Percentiles rank a stretch among this genome's conserved stretches.
phyloP scores from a whole-genome alignment of 2,888 invertebrate genomes.

The Sphinx pinastri region DNA sequence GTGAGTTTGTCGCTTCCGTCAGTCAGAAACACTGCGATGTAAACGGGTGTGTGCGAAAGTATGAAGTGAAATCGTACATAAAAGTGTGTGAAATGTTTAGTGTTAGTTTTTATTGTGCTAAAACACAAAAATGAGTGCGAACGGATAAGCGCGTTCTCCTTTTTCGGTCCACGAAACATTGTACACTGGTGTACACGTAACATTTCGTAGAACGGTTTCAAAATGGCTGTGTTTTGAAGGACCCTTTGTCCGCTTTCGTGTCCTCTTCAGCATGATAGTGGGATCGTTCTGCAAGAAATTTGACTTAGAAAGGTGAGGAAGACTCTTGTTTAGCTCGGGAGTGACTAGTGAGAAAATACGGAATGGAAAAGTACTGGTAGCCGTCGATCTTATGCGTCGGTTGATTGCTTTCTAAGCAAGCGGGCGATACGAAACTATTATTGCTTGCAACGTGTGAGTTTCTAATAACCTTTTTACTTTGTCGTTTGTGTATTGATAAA shows the following conservation, averaged over 20 bases:
- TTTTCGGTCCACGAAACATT: constrained; percentile 59
- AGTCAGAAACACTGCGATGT: constrained; percentile 74
- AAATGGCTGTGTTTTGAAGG: constrained; percentile 90
- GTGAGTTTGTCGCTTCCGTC: constrained; percentile 73
- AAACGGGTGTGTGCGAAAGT: constrained; percentile 82
- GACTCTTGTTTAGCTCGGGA: constrained; percentile 54
- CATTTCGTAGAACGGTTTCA: constrained; percentile 83
- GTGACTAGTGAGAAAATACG: constrained; percentile 50
- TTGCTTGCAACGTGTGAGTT: constrained; percentile 79
- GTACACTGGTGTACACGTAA: constrained; percentile 75
- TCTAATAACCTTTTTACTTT: constrained; percentile 69
- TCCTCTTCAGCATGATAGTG: constrained; percentile 88
- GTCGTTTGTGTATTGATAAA: constrained; percentile 50
- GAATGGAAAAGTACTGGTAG: constrained; percentile 77
- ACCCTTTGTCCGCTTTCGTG: constrained; percentile 86
- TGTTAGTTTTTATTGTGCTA: constrained; percentile 79
- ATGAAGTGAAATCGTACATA: constrained; percentile 82
- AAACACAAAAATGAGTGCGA: constrained; percentile 80
- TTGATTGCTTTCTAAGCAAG: constrained; percentile 78
- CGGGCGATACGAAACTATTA: constrained; percentile 67
- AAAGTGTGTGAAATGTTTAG: constrained; percentile 83
- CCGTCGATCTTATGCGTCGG: constrained; percentile 67
- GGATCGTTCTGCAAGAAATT: constrained; percentile 85
- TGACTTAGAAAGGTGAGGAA: constrained; percentile 86
- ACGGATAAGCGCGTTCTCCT: constrained; percentile 70